Evolutionary conservation across 2,797 vertebrate genomes (phyloP).

Genomic region (Darevskia nairensis): DNA sequence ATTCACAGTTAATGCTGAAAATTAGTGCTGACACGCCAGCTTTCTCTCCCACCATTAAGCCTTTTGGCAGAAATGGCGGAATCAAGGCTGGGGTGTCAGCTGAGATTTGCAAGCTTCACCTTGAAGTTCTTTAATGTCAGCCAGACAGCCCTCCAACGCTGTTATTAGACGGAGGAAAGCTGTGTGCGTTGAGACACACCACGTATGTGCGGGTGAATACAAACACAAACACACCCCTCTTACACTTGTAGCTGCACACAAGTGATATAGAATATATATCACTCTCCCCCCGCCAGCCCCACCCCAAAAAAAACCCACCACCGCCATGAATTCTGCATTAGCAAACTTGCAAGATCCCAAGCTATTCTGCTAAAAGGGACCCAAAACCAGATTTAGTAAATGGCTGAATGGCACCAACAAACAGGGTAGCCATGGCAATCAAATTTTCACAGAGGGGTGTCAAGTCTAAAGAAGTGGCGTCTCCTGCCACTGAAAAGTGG

Average conservation of each 20-base stretch:
- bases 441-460: constrained; percentile 53
- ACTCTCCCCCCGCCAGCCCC: background rate
- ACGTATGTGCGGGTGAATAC: background rate
- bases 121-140: constrained; percentile 42
- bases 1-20: constrained; percentile 71
- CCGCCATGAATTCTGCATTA: constrained; percentile 16
- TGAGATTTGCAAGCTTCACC: constrained; percentile 55
- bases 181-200: background rate
- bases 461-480: constrained; percentile 21
- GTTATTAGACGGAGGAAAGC: background rate
- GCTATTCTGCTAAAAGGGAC: constrained; percentile 19
- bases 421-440: constrained; percentile 48
- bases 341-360: constrained; percentile 44
- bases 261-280: background rate
- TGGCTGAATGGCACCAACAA: constrained; percentile 48
- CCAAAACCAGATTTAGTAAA: constrained; percentile 54
- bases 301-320: background rate
- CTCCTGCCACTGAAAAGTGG: background rate
- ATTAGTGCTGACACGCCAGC: constrained; percentile 62
- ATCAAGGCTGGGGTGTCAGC: constrained; percentile 56
- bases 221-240: background rate
- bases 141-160: background rate
- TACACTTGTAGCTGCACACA: background rate
- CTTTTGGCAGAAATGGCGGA: constrained; percentile 61
- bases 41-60: constrained; percentile 61